Evolutionary conservation across 2,888 invertebrate genomes (phyloP), one percentile per base, ranked within the genome.

Genomic region (Melanostoma mellinum): DNA sequence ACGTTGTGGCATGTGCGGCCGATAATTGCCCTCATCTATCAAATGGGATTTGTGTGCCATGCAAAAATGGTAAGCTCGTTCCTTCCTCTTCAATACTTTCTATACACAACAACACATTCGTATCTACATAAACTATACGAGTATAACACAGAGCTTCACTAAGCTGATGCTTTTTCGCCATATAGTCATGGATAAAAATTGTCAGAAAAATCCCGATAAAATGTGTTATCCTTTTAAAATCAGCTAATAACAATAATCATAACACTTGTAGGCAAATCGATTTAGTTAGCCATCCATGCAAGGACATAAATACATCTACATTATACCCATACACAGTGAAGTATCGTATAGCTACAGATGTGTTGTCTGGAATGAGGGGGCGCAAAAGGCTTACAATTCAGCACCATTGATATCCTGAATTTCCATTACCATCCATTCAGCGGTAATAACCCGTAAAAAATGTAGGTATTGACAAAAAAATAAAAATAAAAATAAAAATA

Each of bases 11-110:
- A 84, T 84, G 78, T 84, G 84, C 78, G 78, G 84, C 84, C 55
- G 78, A 84, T 84, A 84, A 84, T 84, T 84, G 84, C 84, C 84
- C 84, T 84, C 84, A 84, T 84, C 78, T 84, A 84, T 84, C 84
- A 84, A 84, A 78, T 46, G 55, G 84, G 84, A 78, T 84, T 84
- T 84, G 74, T 71, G 60, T 79, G 73, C 42, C 44, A n/a, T 52
- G 78, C 74, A 78, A 78, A 82, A 84, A 84, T 53, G 35, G 30
- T 61, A 61, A 32, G 44, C 46, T 60, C 9, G 44, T 48, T 60
- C 58, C 20, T 48, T 67, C 35, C 60, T 48, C 52, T 52, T 35
- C 1, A 69, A 48, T 38, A 38, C 40, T 30, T 6, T 30, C 6
- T 30, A 48, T 8, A 35, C 35, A 30, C 32, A 32, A 60, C 44